phyloP scores from a whole-genome alignment of 2,888 invertebrate genomes.

The Dinocampus coccinellae region DNA sequence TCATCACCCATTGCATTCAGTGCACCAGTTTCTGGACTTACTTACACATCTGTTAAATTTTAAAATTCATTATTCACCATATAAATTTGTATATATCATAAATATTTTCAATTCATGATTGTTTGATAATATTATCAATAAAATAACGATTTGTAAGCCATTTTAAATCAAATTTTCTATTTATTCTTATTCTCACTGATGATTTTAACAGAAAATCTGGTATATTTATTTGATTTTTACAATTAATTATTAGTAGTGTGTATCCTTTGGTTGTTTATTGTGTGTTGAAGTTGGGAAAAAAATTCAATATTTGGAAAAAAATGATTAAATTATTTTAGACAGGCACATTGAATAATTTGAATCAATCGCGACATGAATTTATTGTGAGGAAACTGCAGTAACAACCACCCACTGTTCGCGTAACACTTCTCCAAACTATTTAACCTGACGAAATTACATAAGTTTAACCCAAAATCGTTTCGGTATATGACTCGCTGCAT shows the following conservation, averaged over 20 bases:
- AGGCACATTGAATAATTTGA: background rate
- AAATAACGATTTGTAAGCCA: conserved; percentile 31
- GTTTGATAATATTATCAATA: conserved; percentile 11
- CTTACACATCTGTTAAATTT: conserved; percentile 54
- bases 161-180: background rate
- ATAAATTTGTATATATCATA: conserved; percentile 16
- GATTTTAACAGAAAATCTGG: background rate
- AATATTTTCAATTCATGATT: conserved; percentile 9
- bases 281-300: background rate
- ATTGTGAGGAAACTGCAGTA: background rate
- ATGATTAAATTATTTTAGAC: background rate
- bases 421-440: conserved; percentile 26
- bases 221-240: background rate
- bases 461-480: conserved; percentile 33
- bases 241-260: too few species aligned
- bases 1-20: conserved; percentile 61
- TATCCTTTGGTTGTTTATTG: background rate
- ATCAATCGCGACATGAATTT: background rate
- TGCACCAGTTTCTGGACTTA: conserved; percentile 55
- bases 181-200: background rate
- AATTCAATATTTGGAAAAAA: background rate
- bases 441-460: conserved; percentile 33
- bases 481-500: conserved; percentile 29
- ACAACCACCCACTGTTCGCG: conserved; percentile 24
- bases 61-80: conserved; percentile 21